A percentile compares a stretch with the other conserved stretches of the same genome.
These are phyloP conservation scores for Ctenosaura bakeri DNA, from an alignment of 2,797 vertebrate genomes.

Conservation along the genomic window DNA sequence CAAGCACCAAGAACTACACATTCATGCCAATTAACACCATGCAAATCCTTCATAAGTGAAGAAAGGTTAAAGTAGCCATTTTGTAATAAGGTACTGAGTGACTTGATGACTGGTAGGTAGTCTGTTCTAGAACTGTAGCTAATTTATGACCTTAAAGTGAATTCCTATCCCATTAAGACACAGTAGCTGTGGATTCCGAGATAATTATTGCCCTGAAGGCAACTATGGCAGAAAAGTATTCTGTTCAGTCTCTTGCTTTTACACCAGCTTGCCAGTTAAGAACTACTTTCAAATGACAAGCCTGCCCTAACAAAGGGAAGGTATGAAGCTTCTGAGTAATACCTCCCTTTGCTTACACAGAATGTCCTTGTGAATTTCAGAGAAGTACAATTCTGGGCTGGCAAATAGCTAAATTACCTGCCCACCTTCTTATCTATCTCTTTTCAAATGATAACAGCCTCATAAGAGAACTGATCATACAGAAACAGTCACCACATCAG, in stretches of 20 bases:
- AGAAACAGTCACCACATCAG: neutral
- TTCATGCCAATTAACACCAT: constrained; percentile 3
- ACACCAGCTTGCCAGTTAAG: constrained; percentile 18
- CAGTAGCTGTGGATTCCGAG: neutral
- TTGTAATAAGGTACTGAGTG: constrained; percentile 34
- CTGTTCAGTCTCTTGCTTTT: constrained; percentile 32
- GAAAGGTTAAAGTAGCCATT: constrained; percentile 7
- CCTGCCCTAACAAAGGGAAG: constrained; percentile 10
- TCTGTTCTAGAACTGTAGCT: constrained; percentile 21
- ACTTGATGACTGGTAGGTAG: constrained; percentile 35
- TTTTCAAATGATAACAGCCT: neutral
- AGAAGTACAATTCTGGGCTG: neutral
- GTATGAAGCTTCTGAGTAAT: neutral
- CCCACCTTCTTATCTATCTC: too few relatives aligned
- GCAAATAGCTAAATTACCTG: neutral
- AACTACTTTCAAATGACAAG: constrained; percentile 26
- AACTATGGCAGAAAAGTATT: constrained; percentile 16
- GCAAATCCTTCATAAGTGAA: neutral
- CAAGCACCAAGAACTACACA: neutral
- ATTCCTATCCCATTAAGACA: constrained; percentile 20
- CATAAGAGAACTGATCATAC: neutral
- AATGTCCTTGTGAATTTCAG: neutral
- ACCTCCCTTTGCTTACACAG: neutral
- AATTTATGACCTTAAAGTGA: constrained; percentile 25
- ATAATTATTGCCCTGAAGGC: constrained; percentile 19